Conservation (phyloP, 2,888 invertebrate species). For the Meta bourneti region DNA sequence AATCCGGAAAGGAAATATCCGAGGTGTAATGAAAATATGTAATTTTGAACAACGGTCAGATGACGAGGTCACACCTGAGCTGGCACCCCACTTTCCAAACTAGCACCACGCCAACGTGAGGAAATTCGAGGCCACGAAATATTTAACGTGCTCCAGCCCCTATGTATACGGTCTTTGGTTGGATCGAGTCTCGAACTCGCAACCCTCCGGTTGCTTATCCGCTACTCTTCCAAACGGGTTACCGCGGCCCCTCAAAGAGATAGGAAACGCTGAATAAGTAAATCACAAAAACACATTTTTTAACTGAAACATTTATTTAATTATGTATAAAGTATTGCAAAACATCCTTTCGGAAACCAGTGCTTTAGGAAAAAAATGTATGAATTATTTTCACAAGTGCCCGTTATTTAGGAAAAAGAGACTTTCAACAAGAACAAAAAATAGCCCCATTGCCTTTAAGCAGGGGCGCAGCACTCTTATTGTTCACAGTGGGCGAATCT, state of each 20-base stretch:
- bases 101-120: too few relatives aligned
- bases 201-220: too few relatives aligned
- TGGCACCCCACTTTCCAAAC: too few relatives aligned
- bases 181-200: too few relatives aligned
- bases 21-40: too few relatives aligned
- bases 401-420: constrained; percentile 60
- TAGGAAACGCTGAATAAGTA: neutral
- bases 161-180: too few relatives aligned
- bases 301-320: constrained; percentile 76
- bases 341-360: constrained; percentile 69
- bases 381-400: constrained; percentile 74
- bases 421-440: constrained; percentile 64
- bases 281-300: constrained; percentile 11
- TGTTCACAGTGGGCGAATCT: constrained; percentile 10
- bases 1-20: too few relatives aligned
- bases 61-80: too few relatives aligned
- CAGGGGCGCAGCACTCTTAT: neutral
- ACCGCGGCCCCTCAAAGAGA: neutral
- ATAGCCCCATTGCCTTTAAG: constrained; percentile 33
- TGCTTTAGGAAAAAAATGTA: constrained; percentile 70
- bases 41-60: too few relatives aligned
- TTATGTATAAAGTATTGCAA: constrained; percentile 76
- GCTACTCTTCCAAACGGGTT: too few relatives aligned
- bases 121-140: too few relatives aligned
- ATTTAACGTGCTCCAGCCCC: too few relatives aligned